Conservation (phyloP, 2,888 invertebrate species). For the Atherix ibis region DNA sequence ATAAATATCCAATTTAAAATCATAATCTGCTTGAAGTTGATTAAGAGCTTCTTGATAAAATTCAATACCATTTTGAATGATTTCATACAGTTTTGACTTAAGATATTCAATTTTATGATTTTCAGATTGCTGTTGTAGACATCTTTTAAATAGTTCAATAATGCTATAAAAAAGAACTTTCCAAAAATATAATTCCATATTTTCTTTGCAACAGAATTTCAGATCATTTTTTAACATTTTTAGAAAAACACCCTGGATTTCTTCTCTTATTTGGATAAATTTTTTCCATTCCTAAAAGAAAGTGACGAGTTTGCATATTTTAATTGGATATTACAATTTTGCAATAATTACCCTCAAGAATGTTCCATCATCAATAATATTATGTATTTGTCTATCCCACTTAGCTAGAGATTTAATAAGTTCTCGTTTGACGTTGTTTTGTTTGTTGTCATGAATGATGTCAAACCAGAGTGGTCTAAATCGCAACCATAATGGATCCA, state of each 20-base stretch:
- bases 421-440: too few relatives aligned
- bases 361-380: conserved; percentile 3
- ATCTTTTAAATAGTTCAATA: conserved; percentile 67
- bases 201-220: conserved; percentile 72
- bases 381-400: conserved; percentile 4
- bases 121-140: too few relatives aligned
- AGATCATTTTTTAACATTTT: conserved; percentile 59
- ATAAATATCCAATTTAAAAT: conserved; percentile 32
- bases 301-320: neutral
- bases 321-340: neutral
- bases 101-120: too few relatives aligned
- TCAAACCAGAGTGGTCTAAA: too few relatives aligned
- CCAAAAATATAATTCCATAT: conserved; percentile 84
- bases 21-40: conserved; percentile 56
- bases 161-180: conserved; percentile 77
- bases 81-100: conserved; percentile 9
- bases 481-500: too few relatives aligned
- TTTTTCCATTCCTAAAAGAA: conserved; percentile 43
- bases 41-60: conserved; percentile 65
- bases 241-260: conserved; percentile 49
- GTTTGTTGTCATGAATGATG: too few relatives aligned
- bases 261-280: conserved; percentile 42
- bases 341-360: conserved; percentile 2
- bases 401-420: too few relatives aligned
- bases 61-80: conserved; percentile 59